phyloP scores from a whole-genome alignment of 2,797 vertebrate genomes.

The Anabacerthia variegaticeps region DNA sequence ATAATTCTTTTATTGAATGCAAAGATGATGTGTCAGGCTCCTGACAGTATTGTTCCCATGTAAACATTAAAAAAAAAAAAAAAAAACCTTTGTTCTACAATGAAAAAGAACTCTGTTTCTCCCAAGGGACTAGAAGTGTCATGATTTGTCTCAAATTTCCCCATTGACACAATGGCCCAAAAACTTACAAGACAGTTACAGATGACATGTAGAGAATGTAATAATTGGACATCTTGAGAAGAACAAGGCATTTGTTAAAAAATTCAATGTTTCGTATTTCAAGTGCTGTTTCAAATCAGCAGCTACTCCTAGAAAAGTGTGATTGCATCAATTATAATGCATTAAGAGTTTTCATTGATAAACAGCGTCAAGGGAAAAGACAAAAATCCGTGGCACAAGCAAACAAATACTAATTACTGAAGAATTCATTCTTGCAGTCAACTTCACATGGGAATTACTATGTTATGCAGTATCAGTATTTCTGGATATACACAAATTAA shows the following conservation, averaged over 20 bases:
- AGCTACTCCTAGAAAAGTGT: background rate
- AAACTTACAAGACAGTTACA: background rate
- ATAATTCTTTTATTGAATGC: background rate
- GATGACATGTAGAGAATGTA: background rate
- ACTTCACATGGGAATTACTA: background rate
- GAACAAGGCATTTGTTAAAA: background rate
- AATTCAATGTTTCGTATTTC: background rate
- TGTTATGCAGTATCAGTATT: background rate
- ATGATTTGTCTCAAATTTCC: background rate
- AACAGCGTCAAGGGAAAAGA: slow-evolving; percentile 10
- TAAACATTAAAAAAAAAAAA: background rate
- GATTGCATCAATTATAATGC: slow-evolving; percentile 5
- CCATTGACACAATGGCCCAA: background rate
- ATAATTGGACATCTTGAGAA: background rate
- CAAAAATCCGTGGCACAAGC: background rate
- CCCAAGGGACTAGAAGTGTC: background rate
- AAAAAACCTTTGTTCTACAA: background rate
- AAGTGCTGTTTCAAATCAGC: background rate
- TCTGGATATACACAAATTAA: background rate
- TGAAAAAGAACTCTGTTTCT: background rate
- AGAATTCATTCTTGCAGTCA: background rate
- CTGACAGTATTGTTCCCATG: background rate
- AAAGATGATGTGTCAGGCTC: background rate
- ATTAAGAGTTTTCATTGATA: slow-evolving; percentile 7
- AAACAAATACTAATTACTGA: slow-evolving; percentile 18